Evolutionary conservation across 2,888 invertebrate species (phyloP), one percentile per base, ranked within the genome.

Genomic region (Callimorpha dominula): DNA sequence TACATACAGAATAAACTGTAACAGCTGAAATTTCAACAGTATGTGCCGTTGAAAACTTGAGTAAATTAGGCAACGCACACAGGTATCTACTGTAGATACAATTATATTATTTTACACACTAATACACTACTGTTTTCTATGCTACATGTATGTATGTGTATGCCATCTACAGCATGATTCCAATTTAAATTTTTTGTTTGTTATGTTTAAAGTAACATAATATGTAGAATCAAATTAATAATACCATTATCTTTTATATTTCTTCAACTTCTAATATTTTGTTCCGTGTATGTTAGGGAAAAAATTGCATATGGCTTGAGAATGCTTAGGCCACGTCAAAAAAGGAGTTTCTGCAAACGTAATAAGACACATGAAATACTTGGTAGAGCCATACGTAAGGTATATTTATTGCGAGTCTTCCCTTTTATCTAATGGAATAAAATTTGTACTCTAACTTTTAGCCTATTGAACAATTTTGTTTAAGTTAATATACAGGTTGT

Each of bases 61-160:
- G 68, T 74, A 83, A 81, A 83, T 81, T 83, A 78, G 73, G 66
- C 49, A 52, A 54, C 7, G 14, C 52, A 68, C 63, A 72, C 67
- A 63, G 43, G n/a, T 14, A 60, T 42, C 57, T 12, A 17, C 6
- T 60, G 15, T 14, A 15, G 17, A 15, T 46, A 40, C 46, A 31
- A 31, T 31, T 31, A 31, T 60, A 52, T 15, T 52, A 50, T 65
- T 20, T 52, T 52, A 15, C 70, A 64, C 50, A 70, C 70, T 50
- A 1, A 50, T 4, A 49, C 12, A 69, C 20, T 52, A 14, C 50
- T 50, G 49, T 70, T 40, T 15, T 63, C 4, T 49, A 17, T 46
- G 20, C 57, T 46, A 46, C 43, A 9, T 46, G n/a, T 40, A 1
- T 40, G 62, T 69, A 20, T 52, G 68, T 49, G 31, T 20, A 7